A percentile compares a stretch with the other conserved stretches of the same genome.
phyloP scores from a whole-genome alignment of 2,113 vertebrate species.

The Xenopus laevis region DNA sequence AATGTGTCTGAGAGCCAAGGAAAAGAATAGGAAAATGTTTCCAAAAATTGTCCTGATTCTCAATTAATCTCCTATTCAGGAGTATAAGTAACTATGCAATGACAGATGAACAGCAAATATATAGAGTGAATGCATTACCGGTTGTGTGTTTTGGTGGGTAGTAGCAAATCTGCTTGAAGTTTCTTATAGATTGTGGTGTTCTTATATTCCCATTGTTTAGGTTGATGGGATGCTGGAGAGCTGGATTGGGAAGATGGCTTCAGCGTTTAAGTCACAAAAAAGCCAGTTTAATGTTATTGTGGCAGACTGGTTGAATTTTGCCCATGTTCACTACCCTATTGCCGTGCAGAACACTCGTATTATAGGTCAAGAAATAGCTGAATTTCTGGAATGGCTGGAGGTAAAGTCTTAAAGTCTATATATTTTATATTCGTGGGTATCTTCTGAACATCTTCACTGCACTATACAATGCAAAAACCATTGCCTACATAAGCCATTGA shows the following conservation, averaged over 20 bases:
- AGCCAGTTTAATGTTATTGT: slow-evolving; percentile 74
- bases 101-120: too few species aligned
- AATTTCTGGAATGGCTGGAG: slow-evolving; percentile 79
- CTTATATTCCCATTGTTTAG: slow-evolving; percentile 53
- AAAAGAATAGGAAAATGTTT: too few species aligned
- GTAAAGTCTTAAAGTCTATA: slow-evolving; percentile 55
- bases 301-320: slow-evolving; percentile 79
- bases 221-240: slow-evolving; percentile 76
- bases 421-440: too few species aligned
- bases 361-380: slow-evolving; percentile 80
- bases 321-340: slow-evolving; percentile 76
- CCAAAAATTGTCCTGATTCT: too few species aligned
- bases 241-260: slow-evolving; percentile 80
- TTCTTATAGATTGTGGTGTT: background rate
- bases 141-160: too few species aligned
- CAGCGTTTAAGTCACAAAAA: slow-evolving; percentile 65
- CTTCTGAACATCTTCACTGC: too few species aligned
- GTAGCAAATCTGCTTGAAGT: background rate
- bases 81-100: too few species aligned
- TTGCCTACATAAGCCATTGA: too few species aligned
- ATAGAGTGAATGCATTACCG: too few species aligned
- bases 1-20: too few species aligned
- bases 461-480: too few species aligned
- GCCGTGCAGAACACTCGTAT: slow-evolving; percentile 77
- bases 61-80: too few species aligned